Base-by-base conservation (phyloP, 2,888 invertebrate species). In the Parnassius mnemosyne region DNA sequence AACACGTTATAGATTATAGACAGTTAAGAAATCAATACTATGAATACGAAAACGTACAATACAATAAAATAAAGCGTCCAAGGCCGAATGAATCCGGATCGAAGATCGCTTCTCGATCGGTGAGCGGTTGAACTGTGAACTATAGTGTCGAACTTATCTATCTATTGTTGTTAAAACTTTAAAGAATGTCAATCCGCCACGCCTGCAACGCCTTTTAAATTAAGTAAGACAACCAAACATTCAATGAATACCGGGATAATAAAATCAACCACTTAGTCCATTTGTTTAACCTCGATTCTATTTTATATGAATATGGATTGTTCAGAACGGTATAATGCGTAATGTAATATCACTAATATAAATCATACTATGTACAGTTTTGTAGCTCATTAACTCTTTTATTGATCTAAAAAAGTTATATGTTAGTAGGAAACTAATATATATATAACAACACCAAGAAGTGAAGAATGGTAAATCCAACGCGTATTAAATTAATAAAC, bases 101-200 rank as follows among this genome's bases (percentile, higher is more conserved):
- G 84, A 83, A 81, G 83, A 86, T 78, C 74, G 71, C 69, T 65
- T 64, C 69, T 69, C 66, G 9, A 13, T 61, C 76, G 73, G 86
- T 83, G 85, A 89, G 76, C 74, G 87, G 82, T 63, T 84, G 85
- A 86, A 85, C 89, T 87, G 84, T 89, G 89, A 90, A 90, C 89
- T 87, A 86, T 85, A 83, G 78, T 80, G 74, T 81, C 71, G 73
- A 73, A 75, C 71, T 63, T 71, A 72, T 76, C 73, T 68, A 63
- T 63, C 75, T 78, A 80, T 79, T 80, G 79, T 83, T 78, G 77
- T 77, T 77, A 76, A 80, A 76, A 76, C 71, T 74, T 74, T 73
- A 73, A 87, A 83, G 87, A 87, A 89, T 89, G 88, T 86, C 89
- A 86, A 72, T 78, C 69, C 70, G 71, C 74, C 85, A 84, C 87